Conservation (phyloP, 1,140 invertebrate genomes). For the Drosophila lacertosa region DNA sequence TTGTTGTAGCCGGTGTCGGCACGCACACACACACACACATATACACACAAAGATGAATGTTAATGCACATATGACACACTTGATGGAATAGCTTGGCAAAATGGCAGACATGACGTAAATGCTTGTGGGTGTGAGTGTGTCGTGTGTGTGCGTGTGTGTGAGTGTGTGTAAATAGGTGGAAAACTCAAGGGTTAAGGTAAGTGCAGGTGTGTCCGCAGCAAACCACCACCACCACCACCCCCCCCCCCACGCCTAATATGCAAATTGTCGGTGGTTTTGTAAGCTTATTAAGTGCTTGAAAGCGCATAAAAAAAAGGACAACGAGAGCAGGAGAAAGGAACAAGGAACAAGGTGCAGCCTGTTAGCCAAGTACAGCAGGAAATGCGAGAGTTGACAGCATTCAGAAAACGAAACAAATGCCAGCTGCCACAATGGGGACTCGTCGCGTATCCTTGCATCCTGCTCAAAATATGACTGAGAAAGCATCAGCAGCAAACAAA, state of each 20-base stretch:
- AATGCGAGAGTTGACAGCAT: conserved; percentile 50
- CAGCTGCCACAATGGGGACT: conserved; percentile 20
- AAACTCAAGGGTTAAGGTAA: conserved; percentile 75
- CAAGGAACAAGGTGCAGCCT: neutral
- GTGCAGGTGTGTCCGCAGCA: conserved; percentile 50
- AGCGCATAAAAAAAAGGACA: conserved; percentile 66
- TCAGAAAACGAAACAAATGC: conserved; percentile 53
- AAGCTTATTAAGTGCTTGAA: conserved; percentile 77
- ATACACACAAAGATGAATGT: conserved; percentile 2
- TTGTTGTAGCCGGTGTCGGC: conserved; percentile 57
- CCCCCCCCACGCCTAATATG: conserved; percentile 26
- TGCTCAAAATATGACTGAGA: conserved; percentile 14
- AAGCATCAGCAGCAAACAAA: conserved; percentile 1
- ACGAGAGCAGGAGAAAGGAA: neutral
- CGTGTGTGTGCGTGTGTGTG: conserved; percentile 15
- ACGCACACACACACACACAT: conserved; percentile 42
- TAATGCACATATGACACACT: conserved; percentile 40
- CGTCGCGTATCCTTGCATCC: conserved; percentile 9
- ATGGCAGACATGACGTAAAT: conserved; percentile 42
- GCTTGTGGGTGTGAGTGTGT: conserved; percentile 29
- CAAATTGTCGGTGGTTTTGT: conserved; percentile 74
- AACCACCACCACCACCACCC: neutral
- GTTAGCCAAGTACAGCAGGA: conserved; percentile 46
- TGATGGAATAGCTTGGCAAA: conserved; percentile 49
- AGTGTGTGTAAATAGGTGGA: conserved; percentile 62